Evolutionary conservation across 2,797 vertebrate species (phyloP), one percentile per base, ranked within the genome.

Genomic region (Brachymystax lenok): DNA sequence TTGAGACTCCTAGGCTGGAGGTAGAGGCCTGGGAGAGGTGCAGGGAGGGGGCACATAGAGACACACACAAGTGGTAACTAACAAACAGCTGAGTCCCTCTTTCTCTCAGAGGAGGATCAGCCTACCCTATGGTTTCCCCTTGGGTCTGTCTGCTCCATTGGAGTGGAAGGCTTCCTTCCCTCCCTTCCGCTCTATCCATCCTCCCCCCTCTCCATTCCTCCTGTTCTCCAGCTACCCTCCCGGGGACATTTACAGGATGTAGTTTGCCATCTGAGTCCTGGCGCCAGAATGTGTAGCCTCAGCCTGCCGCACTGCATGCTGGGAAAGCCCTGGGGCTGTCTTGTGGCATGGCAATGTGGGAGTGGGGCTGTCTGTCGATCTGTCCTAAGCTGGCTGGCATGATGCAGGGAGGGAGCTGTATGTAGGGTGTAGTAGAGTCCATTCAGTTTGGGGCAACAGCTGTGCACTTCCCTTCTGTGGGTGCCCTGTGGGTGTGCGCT

Each of bases 81-180:
- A 75, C 67, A 40, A 81, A 90, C 93, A 93, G 87, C 92, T 94
- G 93, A 92, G 89, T 81, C 89, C n/a, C 82, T 69, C 79, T 74
- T 71, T 85, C 84, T 89, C 84, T 78, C 27, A 79, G 77, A 59
- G 73, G 79, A 82, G 64, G 73, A 83, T 74, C 83, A 79, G 76
- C 80, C 69, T 73, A 77, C 82, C 72, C 54, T 74, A 67, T 71
- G 64, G 72, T 52, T 69, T 54, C 75, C 86, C 82, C 83, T 61
- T 70, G 80, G 79, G 83, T 79, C 78, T 74, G 52, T 73, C 71
- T 2, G 82, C 69, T 87, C 82, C 84, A 88, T 83, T 83, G 56
- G 84, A 88, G 90, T 92, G 90, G 89, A 92, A 93, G 89, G 74
- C 24, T n/a, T 30, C 70, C 73, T 72, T 52, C 56, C 33, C 28